Evolutionary conservation across 2,888 invertebrate genomes (phyloP).

Genomic region (Icerya purchasi): DNA sequence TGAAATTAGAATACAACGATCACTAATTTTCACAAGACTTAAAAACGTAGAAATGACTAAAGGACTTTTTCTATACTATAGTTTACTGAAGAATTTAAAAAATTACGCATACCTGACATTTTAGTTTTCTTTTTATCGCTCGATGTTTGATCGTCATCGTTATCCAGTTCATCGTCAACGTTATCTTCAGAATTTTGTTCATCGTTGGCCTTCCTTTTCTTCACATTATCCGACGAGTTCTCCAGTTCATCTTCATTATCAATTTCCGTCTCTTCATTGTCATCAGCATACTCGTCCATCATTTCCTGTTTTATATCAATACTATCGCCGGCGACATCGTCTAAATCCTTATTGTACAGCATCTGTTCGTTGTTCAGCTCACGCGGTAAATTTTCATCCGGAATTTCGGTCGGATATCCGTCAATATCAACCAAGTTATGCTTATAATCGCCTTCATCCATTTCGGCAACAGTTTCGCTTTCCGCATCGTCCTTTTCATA

Average conservation of each 20-base stretch:
- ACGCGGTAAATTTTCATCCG: not conserved
- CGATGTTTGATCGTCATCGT: constrained; percentile 14
- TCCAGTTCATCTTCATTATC: not conserved
- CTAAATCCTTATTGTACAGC: constrained; percentile 8
- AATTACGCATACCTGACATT: constrained; percentile 17
- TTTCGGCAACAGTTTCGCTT: constrained; percentile 1
- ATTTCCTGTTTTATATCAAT: constrained; percentile 10
- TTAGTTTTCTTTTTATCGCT: constrained; percentile 15
- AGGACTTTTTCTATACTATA: too few relatives aligned
- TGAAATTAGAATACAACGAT: too few relatives aligned
- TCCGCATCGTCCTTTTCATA: not conserved
- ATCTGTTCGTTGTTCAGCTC: constrained; percentile 1
- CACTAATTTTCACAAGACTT: too few relatives aligned
- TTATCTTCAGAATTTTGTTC: constrained; percentile 17
- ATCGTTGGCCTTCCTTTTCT: not conserved
- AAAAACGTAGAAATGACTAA: too few relatives aligned
- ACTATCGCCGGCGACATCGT: constrained; percentile 8
- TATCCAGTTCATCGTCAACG: constrained; percentile 16
- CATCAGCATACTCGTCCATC: constrained; percentile 9
- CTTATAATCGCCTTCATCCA: constrained; percentile 5
- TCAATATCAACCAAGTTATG: not conserved
- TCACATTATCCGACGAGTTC: not conserved
- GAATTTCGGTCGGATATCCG: not conserved
- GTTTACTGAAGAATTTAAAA: too few relatives aligned
- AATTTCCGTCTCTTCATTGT: not conserved